Evolutionary conservation across 2,888 invertebrate species (phyloP).

Genomic region (Dione vanillae): DNA sequence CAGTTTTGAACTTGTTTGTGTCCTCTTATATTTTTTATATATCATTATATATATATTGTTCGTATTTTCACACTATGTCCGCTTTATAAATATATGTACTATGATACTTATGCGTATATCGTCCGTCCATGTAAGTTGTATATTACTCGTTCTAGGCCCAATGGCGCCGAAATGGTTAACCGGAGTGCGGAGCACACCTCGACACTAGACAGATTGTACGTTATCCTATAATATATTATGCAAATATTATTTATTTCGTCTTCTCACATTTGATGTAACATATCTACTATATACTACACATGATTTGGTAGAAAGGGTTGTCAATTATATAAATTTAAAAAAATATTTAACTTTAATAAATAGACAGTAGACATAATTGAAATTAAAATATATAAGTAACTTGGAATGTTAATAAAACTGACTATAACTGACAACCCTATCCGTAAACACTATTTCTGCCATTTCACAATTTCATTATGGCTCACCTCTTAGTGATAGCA

Average conservation of each 20-base stretch:
- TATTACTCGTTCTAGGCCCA: conserved; percentile 79
- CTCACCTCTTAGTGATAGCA: conserved; percentile 2
- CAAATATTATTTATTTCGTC: conserved; percentile 42
- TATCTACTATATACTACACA: conserved; percentile 39
- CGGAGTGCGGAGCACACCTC: conserved; percentile 81
- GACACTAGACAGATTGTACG: conserved; percentile 82
- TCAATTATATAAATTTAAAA: conserved; percentile 39
- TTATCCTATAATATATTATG: conserved; percentile 57
- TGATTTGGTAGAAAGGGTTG: conserved; percentile 46
- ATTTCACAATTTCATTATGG: neutral
- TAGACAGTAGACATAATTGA: no score
- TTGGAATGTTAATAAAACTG: no score
- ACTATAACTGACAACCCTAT: conserved; percentile 4
- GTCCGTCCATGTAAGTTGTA: conserved; percentile 40
- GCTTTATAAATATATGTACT: conserved; percentile 7
- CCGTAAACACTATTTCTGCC: neutral
- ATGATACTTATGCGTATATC: conserved; percentile 23
- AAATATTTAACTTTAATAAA: no score
- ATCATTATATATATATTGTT: conserved; percentile 5
- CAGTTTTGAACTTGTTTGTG: neutral
- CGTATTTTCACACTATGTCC: neutral
- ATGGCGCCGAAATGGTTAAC: conserved; percentile 81
- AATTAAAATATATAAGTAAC: no score
- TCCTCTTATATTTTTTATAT: conserved; percentile 8
- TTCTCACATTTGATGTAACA: conserved; percentile 45